phyloP scores from a whole-genome alignment of 2,888 invertebrate genomes.

The Spicauda simplicius region DNA sequence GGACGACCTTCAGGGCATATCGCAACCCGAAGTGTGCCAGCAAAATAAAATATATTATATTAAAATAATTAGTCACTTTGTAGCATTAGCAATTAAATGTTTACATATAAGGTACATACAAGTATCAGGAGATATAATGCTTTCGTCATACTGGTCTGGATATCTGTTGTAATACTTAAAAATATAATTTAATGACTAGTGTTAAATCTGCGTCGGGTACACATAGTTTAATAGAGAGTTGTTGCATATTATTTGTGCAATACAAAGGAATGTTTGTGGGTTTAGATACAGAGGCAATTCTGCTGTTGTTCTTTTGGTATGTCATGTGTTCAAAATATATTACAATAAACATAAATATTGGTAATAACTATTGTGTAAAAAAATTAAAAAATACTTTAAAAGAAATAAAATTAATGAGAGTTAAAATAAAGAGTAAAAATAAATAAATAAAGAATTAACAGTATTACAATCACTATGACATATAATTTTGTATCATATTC shows the following conservation, averaged over 20 bases:
- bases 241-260: background rate
- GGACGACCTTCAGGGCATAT: conserved; percentile 56
- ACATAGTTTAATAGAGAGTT: background rate
- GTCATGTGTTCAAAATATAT: too few species aligned
- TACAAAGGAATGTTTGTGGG: background rate
- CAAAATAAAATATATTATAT: conserved; percentile 15
- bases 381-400: too few species aligned
- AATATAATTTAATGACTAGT: too few species aligned
- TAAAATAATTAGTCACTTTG: background rate
- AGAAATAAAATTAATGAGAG: too few species aligned
- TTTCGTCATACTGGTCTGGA: background rate
- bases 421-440: too few species aligned
- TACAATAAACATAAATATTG: too few species aligned
- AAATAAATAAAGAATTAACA: too few species aligned
- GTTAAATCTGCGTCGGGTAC: too few species aligned
- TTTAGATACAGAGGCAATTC: background rate
- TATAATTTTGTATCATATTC: background rate
- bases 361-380: too few species aligned
- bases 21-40: conserved; percentile 24
- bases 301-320: too few species aligned
- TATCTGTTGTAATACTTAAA: too few species aligned
- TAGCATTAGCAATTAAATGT: background rate
- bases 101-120: background rate
- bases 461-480: background rate
- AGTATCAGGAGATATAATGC: too few species aligned